Base-by-base conservation (phyloP, 2,888 invertebrate genomes). In the Petrophora chlorosata region DNA sequence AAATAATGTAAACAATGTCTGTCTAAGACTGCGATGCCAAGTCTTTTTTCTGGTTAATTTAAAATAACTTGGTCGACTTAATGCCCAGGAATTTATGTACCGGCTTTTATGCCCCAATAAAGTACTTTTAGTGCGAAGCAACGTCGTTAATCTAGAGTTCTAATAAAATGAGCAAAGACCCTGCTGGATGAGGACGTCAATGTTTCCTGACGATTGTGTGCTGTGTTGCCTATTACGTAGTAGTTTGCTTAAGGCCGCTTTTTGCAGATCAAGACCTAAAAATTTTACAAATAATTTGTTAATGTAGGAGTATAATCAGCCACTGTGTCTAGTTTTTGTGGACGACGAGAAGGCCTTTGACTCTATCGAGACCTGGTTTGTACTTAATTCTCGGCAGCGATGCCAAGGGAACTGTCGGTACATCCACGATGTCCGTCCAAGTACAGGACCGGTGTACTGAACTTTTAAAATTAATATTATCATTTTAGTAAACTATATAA, bases 1-100 rank as follows among this genome's bases (percentile, higher is more conserved):
- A 41, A 44, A 44, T 36, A 44, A 47, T 34, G 28, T 23, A 36
- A 17, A 38, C 40, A 35, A 39, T 12, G 28, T 39, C 22, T 26
- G 14, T 28, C 12, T 39, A 9, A 23, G 23, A 43, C 53, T 30
- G 36, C 32, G 30, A 28, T 53, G 62, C 69, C 73, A 69, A 69
- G 70, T 76, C 71, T 62, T 49, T 56, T 79, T 81, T 81, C 81
- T 83, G 81, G 83, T 86, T 85, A 86, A 87, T 87, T 85, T 86
- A 82, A 86, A 83, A 73, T 73, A 68, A 70, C 71, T 73, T 70
- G 64, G 67, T 66, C 59, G 73, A 67, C 80, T 86, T 85, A 79
- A 81, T 77, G 77, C 73, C 63, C 28, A 28, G 22, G 74, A 76
- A 73, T 86, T 88, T 86, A 86, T 85, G 80, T 74, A 67, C 70